Percentiles rank a stretch among this genome's conserved stretches.
phyloP scores from a whole-genome alignment of 1,140 invertebrate genomes.

The Bradysia coprophila region DNA sequence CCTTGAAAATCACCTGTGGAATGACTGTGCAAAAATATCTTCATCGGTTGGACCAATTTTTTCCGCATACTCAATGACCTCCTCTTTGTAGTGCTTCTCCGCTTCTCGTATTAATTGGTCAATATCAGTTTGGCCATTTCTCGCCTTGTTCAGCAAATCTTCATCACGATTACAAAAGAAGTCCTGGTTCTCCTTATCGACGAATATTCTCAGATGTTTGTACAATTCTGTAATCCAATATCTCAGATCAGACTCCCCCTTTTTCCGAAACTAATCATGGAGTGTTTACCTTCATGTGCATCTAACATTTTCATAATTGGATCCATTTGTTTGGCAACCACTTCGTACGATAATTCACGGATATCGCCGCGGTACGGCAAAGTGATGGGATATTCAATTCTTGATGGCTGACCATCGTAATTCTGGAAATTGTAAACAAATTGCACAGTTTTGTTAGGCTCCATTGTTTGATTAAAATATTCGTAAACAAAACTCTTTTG shows the following conservation, averaged over 20 bases:
- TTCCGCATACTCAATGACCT: slow-evolving; percentile 43
- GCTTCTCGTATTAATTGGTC: slow-evolving; percentile 48
- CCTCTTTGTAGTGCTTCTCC: slow-evolving; percentile 48
- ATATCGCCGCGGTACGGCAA: slow-evolving; percentile 21
- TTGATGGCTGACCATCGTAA: too few relatives aligned
- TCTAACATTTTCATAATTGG: slow-evolving; percentile 23
- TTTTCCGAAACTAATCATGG: not conserved
- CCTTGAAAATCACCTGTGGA: slow-evolving; percentile 36
- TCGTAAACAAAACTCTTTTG: too few relatives aligned
- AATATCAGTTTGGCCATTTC: slow-evolving; percentile 33
- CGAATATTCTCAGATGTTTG: slow-evolving; percentile 19
- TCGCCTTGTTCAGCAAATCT: slow-evolving; percentile 27
- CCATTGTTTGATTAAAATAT: too few relatives aligned
- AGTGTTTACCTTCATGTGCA: slow-evolving; percentile 21
- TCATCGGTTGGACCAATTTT: slow-evolving; percentile 53
- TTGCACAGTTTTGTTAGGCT: too few relatives aligned
- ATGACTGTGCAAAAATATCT: slow-evolving; percentile 63
- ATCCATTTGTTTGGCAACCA: slow-evolving; percentile 22
- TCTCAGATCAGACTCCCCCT: slow-evolving; percentile 6
- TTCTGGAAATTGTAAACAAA: too few relatives aligned
- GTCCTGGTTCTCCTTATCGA: slow-evolving; percentile 28
- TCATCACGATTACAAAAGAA: slow-evolving; percentile 29
- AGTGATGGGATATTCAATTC: slow-evolving; percentile 3
- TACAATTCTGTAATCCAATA: slow-evolving; percentile 18
- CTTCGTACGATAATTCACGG: slow-evolving; percentile 22